Conservation (phyloP, 2,888 invertebrate species). For the Machimus rusticus region DNA sequence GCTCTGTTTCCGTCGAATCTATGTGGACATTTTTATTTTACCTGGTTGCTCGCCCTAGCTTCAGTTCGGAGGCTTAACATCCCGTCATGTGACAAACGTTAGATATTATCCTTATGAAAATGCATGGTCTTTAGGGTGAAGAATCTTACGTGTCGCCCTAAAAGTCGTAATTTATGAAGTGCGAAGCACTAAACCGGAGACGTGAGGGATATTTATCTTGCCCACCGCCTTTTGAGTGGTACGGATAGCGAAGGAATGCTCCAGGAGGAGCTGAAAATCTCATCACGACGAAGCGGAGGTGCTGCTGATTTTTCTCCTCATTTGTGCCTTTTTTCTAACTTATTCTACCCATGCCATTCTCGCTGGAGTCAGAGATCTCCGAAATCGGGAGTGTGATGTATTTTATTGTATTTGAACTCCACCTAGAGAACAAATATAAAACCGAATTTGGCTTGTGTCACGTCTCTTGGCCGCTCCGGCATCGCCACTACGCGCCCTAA, state of each 20-base stretch:
- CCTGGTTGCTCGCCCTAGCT: background rate
- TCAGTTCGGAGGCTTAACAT: background rate
- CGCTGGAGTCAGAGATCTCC: background rate
- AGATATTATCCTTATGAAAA: conserved; percentile 44
- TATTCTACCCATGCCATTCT: background rate
- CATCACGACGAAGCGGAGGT: conserved; percentile 37
- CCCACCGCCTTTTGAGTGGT: background rate
- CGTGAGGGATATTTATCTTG: conserved; percentile 47
- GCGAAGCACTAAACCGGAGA: conserved; percentile 45
- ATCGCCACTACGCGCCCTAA: background rate
- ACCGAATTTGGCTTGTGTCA: conserved; percentile 42
- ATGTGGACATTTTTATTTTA: conserved; percentile 26
- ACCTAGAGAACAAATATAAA: conserved; percentile 35
- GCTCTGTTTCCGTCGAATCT: background rate
- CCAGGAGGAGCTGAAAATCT: conserved; percentile 35
- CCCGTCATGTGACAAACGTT: conserved; percentile 28
- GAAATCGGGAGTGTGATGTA: conserved; percentile 38
- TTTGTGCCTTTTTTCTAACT: conserved; percentile 38
- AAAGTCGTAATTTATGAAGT: conserved; percentile 47
- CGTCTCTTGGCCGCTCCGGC: conserved; percentile 31
- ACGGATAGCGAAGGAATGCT: background rate
- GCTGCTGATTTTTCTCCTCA: conserved; percentile 43
- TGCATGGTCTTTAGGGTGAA: conserved; percentile 44
- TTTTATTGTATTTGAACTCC: conserved; percentile 40
- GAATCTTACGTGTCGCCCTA: conserved; percentile 44